These are phyloP conservation scores for Hirtodrosophila alboralis DNA, from an alignment of 2,888 invertebrate species.

Conservation along the genomic window DNA sequence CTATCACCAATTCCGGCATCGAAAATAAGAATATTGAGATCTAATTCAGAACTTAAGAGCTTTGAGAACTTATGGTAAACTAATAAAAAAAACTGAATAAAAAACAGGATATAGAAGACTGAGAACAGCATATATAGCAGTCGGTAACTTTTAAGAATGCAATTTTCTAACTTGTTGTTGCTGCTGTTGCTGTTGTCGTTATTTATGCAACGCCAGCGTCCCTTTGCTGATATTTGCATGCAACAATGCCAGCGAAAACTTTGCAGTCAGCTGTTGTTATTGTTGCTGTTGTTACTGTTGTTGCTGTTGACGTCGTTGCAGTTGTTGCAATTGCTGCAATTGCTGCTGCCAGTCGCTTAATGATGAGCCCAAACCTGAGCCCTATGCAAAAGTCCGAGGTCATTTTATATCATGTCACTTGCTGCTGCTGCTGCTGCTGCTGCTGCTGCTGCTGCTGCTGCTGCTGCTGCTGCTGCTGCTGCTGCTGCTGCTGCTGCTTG, in stretches of 20 bases:
- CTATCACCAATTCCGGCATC: no score
- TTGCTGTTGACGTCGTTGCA: constrained; percentile 12
- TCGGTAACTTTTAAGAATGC: no score
- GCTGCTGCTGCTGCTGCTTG: constrained; percentile 37
- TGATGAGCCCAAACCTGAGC: constrained; percentile 61
- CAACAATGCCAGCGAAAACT: constrained; percentile 45
- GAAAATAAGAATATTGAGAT: no score
- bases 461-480: constrained; percentile 9
- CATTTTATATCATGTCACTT: constrained; percentile 56
- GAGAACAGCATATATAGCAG: no score
- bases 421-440: constrained; percentile 25
- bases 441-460: constrained; percentile 18
- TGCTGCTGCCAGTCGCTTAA: constrained; percentile 55
- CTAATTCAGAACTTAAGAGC: no score
- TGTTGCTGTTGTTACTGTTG: constrained; percentile 17
- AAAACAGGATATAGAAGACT: no score
- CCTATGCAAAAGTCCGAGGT: constrained; percentile 58
- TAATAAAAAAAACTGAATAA: no score
- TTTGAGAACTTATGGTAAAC: no score
- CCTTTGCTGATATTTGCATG: constrained; percentile 58
- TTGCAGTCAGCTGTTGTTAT: constrained; percentile 27
- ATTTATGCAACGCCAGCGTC: constrained; percentile 66
- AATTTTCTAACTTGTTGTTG: constrained; percentile 12
- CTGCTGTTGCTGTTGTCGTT: constrained; percentile 48
- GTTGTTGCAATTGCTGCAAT: constrained; percentile 19